Conservation (phyloP, 2,113 vertebrate genomes). For the Neoarius graeffei region DNA sequence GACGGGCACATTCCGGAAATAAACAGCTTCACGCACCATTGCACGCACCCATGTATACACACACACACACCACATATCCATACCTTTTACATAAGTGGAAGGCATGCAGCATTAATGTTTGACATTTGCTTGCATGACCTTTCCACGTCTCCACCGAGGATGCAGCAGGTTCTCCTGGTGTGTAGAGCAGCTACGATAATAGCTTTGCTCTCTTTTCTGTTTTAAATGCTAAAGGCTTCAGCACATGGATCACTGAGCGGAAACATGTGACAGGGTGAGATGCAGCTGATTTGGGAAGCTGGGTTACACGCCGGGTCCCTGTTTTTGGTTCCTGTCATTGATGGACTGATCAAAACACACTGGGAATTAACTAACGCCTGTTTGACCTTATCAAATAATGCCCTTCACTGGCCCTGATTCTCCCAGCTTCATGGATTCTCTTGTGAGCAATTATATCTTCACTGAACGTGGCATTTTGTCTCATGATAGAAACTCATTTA, state of each 20-base stretch:
- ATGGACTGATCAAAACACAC: slow-evolving; percentile 10
- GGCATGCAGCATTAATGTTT: slow-evolving; percentile 48
- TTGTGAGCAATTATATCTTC: slow-evolving; percentile 38
- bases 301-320: background rate
- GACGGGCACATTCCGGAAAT: slow-evolving; percentile 29
- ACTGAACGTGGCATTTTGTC: slow-evolving; percentile 2
- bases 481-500: background rate
- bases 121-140: slow-evolving; percentile 50
- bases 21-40: slow-evolving; percentile 43
- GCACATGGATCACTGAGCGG: background rate
- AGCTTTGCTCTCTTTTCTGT: slow-evolving; percentile 7
- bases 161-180: slow-evolving; percentile 17
- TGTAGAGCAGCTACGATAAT: slow-evolving; percentile 36
- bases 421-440: slow-evolving; percentile 4
- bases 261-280: slow-evolving; percentile 19
- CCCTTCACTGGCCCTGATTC: slow-evolving; percentile 22
- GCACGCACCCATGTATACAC: background rate
- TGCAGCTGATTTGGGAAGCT: background rate
- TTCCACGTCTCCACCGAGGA: slow-evolving; percentile 39
- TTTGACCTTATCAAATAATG: slow-evolving; percentile 48
- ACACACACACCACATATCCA: slow-evolving; percentile 3
- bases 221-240: slow-evolving; percentile 35
- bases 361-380: slow-evolving; percentile 12
- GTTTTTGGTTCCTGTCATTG: slow-evolving; percentile 4
- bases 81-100: slow-evolving; percentile 44